phyloP scores from a whole-genome alignment of 2,797 vertebrate genomes.

The Vespertilio murinus region DNA sequence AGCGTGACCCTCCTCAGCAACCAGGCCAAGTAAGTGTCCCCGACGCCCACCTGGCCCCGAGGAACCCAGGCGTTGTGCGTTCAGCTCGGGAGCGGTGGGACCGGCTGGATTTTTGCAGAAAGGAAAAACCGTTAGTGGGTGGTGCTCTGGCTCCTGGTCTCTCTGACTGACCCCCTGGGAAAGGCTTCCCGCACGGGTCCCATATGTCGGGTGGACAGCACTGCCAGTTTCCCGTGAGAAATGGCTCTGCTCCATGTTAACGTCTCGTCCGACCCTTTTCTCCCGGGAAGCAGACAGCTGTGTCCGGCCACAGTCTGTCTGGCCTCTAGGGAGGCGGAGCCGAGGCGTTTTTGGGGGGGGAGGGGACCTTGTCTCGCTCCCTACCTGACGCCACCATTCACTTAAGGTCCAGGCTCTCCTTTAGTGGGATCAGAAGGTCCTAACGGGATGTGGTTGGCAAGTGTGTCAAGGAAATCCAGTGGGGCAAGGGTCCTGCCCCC shows the following conservation, averaged over 20 bases:
- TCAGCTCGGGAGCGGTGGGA: neutral
- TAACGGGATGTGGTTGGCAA: neutral
- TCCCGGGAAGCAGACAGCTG: neutral
- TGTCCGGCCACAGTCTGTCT: neutral
- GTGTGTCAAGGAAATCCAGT: neutral
- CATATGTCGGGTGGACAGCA: neutral
- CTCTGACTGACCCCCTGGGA: neutral
- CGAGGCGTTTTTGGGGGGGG: neutral
- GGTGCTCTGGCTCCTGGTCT: neutral
- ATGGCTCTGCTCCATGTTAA: neutral
- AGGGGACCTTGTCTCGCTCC: neutral
- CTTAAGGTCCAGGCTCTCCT: neutral
- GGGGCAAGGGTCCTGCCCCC: neutral
- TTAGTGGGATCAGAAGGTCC: neutral
- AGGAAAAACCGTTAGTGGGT: neutral
- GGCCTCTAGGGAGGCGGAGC: neutral
- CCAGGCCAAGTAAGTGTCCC: constrained; percentile 93
- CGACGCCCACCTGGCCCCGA: rapidly evolving
- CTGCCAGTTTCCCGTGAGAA: neutral
- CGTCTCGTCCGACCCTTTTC: neutral
- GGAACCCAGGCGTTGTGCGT: neutral
- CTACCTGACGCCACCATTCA: neutral
- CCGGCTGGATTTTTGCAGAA: neutral
- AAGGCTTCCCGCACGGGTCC: neutral
- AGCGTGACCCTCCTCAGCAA: constrained; percentile 98